Percentiles rank a stretch among this genome's conserved stretches.
These are phyloP conservation scores for Acleris laterana DNA, from an alignment of 2,888 invertebrate species.

Conservation along the genomic window DNA sequence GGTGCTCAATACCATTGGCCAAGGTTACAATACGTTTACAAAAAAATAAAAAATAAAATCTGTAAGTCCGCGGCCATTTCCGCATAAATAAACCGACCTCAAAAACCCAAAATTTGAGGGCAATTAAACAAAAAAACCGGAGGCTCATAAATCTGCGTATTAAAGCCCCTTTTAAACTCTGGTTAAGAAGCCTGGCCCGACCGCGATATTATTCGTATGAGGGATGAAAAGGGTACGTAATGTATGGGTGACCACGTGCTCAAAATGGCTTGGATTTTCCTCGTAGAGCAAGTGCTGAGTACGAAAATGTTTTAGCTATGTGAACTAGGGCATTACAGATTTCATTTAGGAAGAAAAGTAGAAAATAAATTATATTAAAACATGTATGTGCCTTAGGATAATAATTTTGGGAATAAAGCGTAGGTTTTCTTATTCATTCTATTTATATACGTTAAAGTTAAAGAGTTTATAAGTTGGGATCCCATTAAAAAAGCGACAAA, in stretches of 20 bases:
- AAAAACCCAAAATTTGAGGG: constrained; percentile 13
- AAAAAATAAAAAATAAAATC: no score
- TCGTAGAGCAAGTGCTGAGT: constrained; percentile 1
- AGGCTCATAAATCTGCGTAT: constrained; percentile 29
- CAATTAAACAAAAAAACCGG: constrained; percentile 29
- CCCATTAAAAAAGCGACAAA: no score
- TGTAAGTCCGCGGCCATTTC: no score
- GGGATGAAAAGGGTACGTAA: constrained; percentile 20
- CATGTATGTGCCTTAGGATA: no score
- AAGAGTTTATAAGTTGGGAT: no score
- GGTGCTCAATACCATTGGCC: no score
- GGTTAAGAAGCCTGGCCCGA: constrained; percentile 18
- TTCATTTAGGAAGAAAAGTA: constrained; percentile 10
- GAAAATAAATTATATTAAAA: neutral
- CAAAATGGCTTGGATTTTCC: constrained; percentile 20
- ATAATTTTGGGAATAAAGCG: no score
- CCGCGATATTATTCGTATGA: constrained; percentile 21
- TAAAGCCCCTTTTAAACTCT: constrained; percentile 27
- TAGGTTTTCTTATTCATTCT: no score
- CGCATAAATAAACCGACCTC: no score
- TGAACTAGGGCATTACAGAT: constrained; percentile 11
- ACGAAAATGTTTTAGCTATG: constrained; percentile 18
- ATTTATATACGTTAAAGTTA: no score
- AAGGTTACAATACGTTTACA: no score
- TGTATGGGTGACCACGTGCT: constrained; percentile 31